Conservation (phyloP, 2,113 vertebrate species). For the Scatophagus argus region DNA sequence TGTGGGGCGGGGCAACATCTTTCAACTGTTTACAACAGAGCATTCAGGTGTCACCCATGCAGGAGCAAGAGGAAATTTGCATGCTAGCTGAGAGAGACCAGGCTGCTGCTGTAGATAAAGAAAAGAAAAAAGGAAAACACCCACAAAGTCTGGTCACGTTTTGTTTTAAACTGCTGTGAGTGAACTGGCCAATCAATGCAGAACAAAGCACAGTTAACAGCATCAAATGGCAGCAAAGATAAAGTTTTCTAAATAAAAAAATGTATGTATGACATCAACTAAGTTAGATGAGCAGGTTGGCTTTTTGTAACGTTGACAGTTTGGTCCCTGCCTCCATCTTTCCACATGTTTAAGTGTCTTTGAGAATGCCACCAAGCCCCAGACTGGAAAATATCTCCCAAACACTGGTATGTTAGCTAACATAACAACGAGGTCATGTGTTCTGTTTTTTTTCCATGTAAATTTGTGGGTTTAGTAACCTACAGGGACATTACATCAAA, state of each 20-base stretch:
- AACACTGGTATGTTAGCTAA: too few species aligned
- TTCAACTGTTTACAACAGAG: conserved; percentile 3
- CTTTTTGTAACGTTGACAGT: too few species aligned
- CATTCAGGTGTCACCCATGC: neutral
- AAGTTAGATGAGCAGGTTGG: neutral
- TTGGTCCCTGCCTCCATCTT: too few species aligned
- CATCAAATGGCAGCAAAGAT: too few species aligned
- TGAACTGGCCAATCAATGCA: conserved; percentile 6
- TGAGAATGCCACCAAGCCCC: too few species aligned
- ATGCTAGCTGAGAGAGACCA: conserved; percentile 16
- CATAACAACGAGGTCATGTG: neutral
- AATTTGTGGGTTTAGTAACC: too few species aligned
- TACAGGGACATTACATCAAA: neutral
- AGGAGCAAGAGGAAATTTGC: conserved; percentile 22
- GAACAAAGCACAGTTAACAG: neutral
- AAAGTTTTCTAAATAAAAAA: too few species aligned
- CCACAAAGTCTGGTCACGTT: conserved; percentile 4
- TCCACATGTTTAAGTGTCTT: too few species aligned
- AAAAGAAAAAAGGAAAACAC: too few species aligned
- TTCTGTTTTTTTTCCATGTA: too few species aligned
- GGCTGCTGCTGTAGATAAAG: conserved; percentile 23
- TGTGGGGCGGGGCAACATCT: neutral
- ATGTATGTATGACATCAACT: neutral
- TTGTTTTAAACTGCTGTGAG: neutral
- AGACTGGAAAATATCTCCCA: too few species aligned